phyloP scores from a whole-genome alignment of 2,888 invertebrate species.

The Drosophila diplacantha region DNA sequence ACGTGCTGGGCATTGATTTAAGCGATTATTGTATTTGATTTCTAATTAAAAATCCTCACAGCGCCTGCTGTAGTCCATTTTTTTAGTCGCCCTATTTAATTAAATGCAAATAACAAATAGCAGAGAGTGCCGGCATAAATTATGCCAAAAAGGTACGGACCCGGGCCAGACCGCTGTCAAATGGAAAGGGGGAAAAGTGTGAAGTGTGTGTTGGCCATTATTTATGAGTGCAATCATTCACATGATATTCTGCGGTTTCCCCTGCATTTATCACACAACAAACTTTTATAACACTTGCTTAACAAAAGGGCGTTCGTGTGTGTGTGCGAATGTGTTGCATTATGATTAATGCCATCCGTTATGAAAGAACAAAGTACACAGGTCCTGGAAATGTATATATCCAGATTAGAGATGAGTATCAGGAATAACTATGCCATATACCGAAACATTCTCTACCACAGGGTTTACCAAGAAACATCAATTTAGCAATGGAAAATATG shows the following conservation, averaged over 20 bases:
- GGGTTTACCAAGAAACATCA: neutral
- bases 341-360: conserved; percentile 56
- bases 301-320: conserved; percentile 15
- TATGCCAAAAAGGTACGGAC: conserved; percentile 37
- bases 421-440: neutral
- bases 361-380: conserved; percentile 1
- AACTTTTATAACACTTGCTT: conserved; percentile 67
- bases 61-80: conserved; percentile 8
- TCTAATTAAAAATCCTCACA: conserved; percentile 63
- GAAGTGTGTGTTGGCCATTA: conserved; percentile 51
- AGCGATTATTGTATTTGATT: conserved; percentile 62
- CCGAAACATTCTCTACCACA: neutral
- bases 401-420: conserved; percentile 3
- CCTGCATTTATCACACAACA: conserved; percentile 64
- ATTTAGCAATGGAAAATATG: neutral
- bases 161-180: conserved; percentile 6
- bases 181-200: neutral
- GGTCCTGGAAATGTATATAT: neutral
- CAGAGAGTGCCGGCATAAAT: conserved; percentile 58
- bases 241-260: conserved; percentile 69
- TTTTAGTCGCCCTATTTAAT: conserved; percentile 56
- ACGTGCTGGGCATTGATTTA: conserved; percentile 62
- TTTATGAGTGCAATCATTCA: conserved; percentile 71
- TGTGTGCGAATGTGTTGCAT: conserved; percentile 4
- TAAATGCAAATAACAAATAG: conserved; percentile 72